Percentiles rank a stretch among this genome's conserved stretches.
Evolutionary conservation across 2,113 vertebrate genomes (phyloP).

Genomic region (Ranitomeya variabilis): DNA sequence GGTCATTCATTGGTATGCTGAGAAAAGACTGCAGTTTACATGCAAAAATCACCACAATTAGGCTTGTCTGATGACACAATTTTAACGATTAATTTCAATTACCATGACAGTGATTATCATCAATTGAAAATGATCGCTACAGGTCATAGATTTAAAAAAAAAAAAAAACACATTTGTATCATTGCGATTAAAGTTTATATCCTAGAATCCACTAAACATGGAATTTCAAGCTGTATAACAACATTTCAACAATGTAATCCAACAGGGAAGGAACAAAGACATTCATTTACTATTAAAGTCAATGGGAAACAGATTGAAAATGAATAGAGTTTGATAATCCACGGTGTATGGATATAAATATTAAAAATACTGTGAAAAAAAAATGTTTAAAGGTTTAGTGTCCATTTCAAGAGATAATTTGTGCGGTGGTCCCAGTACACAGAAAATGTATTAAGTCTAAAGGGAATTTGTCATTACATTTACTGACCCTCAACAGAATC

Average conservation of each 20-base stretch:
- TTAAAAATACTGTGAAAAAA: background rate
- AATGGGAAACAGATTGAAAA: background rate
- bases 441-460: too few species aligned
- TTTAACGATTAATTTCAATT: background rate
- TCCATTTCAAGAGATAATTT: too few species aligned
- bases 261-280: background rate
- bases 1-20: background rate
- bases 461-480: too few species aligned
- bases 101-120: background rate
- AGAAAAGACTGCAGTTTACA: background rate
- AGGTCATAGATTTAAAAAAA: background rate
- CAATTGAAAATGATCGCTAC: background rate
- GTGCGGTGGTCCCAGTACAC: too few species aligned
- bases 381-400: background rate
- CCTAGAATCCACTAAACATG: background rate
- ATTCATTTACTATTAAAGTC: background rate
- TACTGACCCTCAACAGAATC: too few species aligned
- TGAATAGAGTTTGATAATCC: fast-evolving
- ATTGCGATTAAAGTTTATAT: background rate
- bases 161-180: background rate
- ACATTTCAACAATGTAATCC: background rate
- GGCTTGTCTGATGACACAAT: background rate
- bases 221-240: background rate
- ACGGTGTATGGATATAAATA: background rate
- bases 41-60: background rate